phyloP scores from a whole-genome alignment of 2,113 vertebrate species.

The Amia ocellicauda region DNA sequence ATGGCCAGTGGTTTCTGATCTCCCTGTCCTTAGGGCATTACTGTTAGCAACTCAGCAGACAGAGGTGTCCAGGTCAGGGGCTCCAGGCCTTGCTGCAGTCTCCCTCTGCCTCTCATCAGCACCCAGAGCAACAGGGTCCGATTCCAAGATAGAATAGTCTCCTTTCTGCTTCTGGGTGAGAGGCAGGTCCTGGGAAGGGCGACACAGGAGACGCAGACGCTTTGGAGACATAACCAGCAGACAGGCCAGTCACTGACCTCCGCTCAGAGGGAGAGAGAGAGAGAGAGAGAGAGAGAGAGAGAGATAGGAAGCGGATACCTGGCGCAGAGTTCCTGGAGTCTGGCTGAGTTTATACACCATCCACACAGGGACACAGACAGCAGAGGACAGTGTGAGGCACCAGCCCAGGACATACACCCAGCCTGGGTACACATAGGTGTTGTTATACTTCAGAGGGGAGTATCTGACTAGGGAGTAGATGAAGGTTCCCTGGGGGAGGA shows the following conservation, averaged over 20 bases:
- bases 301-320: conserved; percentile 35
- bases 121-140: too few species aligned
- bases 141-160: too few species aligned
- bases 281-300: neutral
- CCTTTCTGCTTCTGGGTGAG: neutral
- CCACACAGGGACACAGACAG: conserved; percentile 37
- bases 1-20: too few species aligned
- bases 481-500: conserved; percentile 33
- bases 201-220: conserved; percentile 42
- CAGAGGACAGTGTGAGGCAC: conserved; percentile 39
- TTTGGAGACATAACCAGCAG: conserved; percentile 15
- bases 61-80: too few species aligned
- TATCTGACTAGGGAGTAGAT: conserved; percentile 37
- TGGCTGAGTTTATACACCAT: conserved; percentile 28
- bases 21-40: too few species aligned
- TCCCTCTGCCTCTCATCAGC: too few species aligned
- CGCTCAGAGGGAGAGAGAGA: neutral
- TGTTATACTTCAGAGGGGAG: conserved; percentile 39
- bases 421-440: conserved; percentile 32
- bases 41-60: too few species aligned
- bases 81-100: too few species aligned
- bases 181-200: conserved; percentile 29
- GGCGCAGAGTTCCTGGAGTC: conserved; percentile 39
- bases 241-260: neutral
- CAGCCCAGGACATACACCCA: conserved; percentile 48